These are phyloP conservation scores for Melanocharis versteri DNA, from an alignment of 2,113 vertebrate genomes.

Conservation along the genomic window DNA sequence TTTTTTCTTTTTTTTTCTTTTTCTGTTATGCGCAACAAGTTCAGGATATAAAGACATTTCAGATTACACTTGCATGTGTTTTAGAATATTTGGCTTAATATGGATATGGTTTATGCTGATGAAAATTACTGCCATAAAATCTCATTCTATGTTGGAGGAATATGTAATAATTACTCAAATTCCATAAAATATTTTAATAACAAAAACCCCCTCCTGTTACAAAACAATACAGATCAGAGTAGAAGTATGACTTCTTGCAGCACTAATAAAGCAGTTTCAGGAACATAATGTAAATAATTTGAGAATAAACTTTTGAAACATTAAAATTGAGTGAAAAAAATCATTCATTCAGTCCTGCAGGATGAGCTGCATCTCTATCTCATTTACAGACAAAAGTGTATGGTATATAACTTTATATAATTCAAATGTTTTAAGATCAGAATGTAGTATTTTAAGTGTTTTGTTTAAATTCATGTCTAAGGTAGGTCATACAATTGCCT, in stretches of 20 bases:
- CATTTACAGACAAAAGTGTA: not conserved
- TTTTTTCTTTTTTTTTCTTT: not conserved
- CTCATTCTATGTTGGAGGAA: not conserved
- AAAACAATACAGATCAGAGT: not conserved
- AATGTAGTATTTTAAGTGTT: not conserved
- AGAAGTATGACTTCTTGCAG: not conserved
- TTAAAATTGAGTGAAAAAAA: not conserved
- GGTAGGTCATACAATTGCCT: not conserved
- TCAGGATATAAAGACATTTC: not conserved
- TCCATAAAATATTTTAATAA: not conserved
- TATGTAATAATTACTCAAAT: not conserved
- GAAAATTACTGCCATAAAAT: not conserved
- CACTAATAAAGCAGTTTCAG: not conserved
- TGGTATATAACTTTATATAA: no score
- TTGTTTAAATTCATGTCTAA: not conserved
- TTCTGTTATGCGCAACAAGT: fast-evolving
- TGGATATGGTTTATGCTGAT: not conserved
- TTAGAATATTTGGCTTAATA: not conserved
- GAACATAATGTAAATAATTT: not conserved
- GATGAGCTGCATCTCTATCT: not conserved
- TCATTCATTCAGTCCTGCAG: not conserved
- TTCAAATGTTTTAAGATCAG: not conserved
- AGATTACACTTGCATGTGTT: not conserved
- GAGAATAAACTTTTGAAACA: not conserved
- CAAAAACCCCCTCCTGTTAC: fast-evolving